Evolutionary conservation across 2,113 vertebrate species (phyloP).

Genomic region (Oceanodroma tethys): DNA sequence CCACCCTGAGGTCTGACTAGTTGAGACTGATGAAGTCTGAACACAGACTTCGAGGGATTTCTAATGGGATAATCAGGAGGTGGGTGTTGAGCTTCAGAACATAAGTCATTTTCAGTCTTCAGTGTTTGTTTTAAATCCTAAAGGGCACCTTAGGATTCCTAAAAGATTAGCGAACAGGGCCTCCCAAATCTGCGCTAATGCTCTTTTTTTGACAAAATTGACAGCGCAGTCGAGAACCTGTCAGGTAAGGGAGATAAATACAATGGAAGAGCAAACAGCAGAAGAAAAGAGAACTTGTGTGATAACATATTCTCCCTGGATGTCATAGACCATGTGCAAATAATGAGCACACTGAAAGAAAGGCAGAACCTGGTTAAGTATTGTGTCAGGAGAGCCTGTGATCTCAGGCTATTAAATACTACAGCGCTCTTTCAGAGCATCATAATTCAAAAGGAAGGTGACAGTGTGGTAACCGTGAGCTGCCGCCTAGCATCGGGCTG

Average conservation of each 20-base stretch:
- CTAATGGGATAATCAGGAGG: conserved; percentile 35
- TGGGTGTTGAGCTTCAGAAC: conserved; percentile 21
- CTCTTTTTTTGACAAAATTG: background rate
- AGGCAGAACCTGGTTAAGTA: conserved; percentile 62
- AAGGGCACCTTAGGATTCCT: conserved; percentile 9
- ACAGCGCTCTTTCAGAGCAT: conserved; percentile 13
- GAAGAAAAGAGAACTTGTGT: conserved; percentile 5
- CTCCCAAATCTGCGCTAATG: background rate
- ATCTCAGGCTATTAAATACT: conserved; percentile 70
- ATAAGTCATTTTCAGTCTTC: background rate
- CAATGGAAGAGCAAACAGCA: background rate
- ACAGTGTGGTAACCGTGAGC: conserved; percentile 25
- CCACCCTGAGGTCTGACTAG: conserved; percentile 23
- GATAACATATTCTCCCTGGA: conserved; percentile 36
- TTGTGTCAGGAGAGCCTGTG: conserved; percentile 43
- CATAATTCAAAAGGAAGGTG: conserved; percentile 63
- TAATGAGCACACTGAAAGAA: conserved; percentile 56
- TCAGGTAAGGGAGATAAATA: conserved; percentile 13
- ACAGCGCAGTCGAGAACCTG: background rate
- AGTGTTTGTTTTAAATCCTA: conserved; percentile 29
- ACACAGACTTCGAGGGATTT: conserved; percentile 34
- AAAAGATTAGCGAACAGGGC: background rate
- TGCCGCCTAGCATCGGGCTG: background rate
- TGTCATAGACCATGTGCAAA: conserved; percentile 60
- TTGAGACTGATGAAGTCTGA: conserved; percentile 40